Evolutionary conservation across 2,797 vertebrate genomes (phyloP).

Genomic region (Aplochiton taeniatus): DNA sequence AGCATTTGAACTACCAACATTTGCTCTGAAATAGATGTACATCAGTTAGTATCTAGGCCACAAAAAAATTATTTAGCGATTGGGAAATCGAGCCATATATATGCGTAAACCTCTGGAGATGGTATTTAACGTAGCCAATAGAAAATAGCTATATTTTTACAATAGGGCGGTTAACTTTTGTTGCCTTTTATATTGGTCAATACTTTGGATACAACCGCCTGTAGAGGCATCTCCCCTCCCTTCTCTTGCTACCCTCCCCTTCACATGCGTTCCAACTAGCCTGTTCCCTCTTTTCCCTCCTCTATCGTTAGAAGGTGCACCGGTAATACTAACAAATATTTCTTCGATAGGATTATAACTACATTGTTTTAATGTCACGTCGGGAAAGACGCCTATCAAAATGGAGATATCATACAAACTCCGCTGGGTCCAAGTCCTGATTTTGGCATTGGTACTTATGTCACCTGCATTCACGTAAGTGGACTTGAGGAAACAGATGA

Average conservation of each 20-base stretch:
- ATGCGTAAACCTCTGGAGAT: too few species aligned
- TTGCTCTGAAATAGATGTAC: too few species aligned
- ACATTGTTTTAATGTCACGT: constrained; percentile 82
- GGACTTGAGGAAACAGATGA: constrained; percentile 57
- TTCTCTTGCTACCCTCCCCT: constrained; percentile 54
- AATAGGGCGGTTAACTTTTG: constrained; percentile 53
- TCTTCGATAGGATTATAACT: constrained; percentile 54
- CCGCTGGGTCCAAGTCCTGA: constrained; percentile 80
- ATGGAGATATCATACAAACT: constrained; percentile 80
- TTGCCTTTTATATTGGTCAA: constrained; percentile 58
- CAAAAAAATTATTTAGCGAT: too few species aligned
- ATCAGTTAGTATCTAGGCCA: too few species aligned
- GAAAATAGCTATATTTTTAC: constrained; percentile 8
- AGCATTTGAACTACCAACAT: too few species aligned
- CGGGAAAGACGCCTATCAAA: constrained; percentile 70
- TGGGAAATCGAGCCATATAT: too few species aligned
- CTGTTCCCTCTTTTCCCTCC: constrained; percentile 70
- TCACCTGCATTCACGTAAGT: constrained; percentile 85
- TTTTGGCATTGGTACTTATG: constrained; percentile 79
- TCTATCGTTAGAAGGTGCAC: constrained; percentile 70
- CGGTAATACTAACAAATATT: constrained; percentile 61
- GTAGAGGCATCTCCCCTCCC: constrained; percentile 74
- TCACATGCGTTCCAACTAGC: constrained; percentile 65
- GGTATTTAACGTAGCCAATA: constrained; percentile 34
- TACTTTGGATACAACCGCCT: constrained; percentile 75